phyloP scores from a whole-genome alignment of 2,888 invertebrate species.

The Ypsolopha scabrella region DNA sequence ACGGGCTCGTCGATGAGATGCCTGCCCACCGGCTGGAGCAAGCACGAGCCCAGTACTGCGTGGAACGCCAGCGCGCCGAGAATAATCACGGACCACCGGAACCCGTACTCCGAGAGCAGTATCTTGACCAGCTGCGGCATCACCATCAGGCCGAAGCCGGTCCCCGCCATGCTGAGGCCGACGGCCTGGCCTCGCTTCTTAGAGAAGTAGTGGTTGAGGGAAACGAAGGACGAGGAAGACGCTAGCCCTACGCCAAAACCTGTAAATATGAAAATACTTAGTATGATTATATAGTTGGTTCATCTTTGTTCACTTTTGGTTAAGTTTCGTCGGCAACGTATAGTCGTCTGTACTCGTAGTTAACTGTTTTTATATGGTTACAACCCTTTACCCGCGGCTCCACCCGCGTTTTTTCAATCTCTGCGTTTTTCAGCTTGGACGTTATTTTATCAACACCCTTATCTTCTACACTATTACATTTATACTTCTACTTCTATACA shows the following conservation, averaged over 20 bases:
- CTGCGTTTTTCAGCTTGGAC: too few species aligned
- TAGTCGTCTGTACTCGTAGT: too few species aligned
- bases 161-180: conserved; percentile 83
- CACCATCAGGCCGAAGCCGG: conserved; percentile 82
- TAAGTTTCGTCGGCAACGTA: too few species aligned
- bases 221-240: conserved; percentile 82
- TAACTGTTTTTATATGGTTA: too few species aligned
- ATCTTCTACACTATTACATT: too few species aligned
- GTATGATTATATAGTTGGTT: too few species aligned
- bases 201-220: conserved; percentile 81
- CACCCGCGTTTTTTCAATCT: too few species aligned
- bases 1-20: conserved; percentile 73
- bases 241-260: conserved; percentile 83
- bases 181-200: conserved; percentile 84
- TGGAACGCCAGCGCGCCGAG: conserved; percentile 77
- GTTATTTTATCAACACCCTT: too few species aligned
- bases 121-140: conserved; percentile 81
- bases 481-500: too few species aligned
- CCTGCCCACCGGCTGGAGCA: conserved; percentile 79
- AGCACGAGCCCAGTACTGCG: conserved; percentile 74
- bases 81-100: conserved; percentile 77
- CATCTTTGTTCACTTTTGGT: too few species aligned
- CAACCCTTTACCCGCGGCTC: too few species aligned
- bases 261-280: conserved; percentile 29
- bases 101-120: conserved; percentile 73